Evolutionary conservation across 2,888 invertebrate genomes (phyloP), one percentile per base, ranked within the genome.

Genomic region (Anodontia alba): DNA sequence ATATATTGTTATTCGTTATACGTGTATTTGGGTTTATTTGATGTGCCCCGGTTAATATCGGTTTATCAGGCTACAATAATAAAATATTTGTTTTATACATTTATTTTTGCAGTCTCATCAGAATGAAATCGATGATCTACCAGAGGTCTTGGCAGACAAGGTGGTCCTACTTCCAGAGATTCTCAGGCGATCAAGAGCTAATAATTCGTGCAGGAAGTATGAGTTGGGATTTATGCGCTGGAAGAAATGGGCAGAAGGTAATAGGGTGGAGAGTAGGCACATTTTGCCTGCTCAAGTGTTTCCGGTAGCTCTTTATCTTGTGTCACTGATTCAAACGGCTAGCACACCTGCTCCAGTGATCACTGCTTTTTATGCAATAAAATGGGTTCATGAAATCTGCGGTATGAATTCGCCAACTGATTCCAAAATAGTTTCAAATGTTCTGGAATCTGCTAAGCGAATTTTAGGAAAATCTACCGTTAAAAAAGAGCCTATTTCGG

Each of bases 311-410:
- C n/a, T 84, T 1, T 81, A 77, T 78, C 49, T 80, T 20, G 72
- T 73, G 7, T 76, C 80, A 20, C 66, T 82, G 42, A 67, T 76
- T 38, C 80, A 82, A 66, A 26, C 51, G 0, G 51, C 70, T 23
- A 80, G 71, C 46, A 72, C 83, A 57, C 73, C 76, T 20, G 49
- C 71, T 80, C 76, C 80, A 20, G 26, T 81, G 20, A 76, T 75
- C 31, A 68, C 73, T 26, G 80, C 80, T 12, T 78, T 78, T 69
- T 83, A 83, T 75, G 69, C 73, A 31, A 49, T 83, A 31, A 75
- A 83, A 73, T 83, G 80, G 76, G 31, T 73, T 38, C 80, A 80
- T 76, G n/a, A 69, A 77, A 66, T 57, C 74, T 17, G 66, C 43
- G 70, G 69, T 75, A 42, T 77, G 29, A 29, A 42, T 0, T 73